Conservation (phyloP, 2,888 invertebrate genomes). For the Nomada ruficornis region DNA sequence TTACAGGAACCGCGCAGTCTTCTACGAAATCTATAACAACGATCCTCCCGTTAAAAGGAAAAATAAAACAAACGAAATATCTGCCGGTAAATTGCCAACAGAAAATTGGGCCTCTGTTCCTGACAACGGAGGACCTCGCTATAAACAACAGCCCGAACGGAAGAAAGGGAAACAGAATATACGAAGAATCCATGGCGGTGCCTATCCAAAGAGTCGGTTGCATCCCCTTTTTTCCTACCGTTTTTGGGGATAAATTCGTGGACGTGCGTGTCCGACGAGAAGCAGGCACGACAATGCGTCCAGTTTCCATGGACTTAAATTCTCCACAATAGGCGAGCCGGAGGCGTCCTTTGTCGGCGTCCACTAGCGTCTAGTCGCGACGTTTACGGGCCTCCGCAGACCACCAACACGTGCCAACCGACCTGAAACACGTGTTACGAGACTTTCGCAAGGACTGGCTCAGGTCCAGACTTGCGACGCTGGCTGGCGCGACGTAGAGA, state of each 20-base stretch:
- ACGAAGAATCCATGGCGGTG: constrained; percentile 16
- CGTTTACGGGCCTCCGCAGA: constrained; percentile 67
- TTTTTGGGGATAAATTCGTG: constrained; percentile 66
- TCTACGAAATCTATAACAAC: too few relatives aligned
- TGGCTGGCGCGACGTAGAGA: constrained; percentile 24
- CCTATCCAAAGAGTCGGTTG: constrained; percentile 21
- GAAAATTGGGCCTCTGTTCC: neutral
- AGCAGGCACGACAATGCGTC: constrained; percentile 73
- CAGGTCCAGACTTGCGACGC: constrained; percentile 43
- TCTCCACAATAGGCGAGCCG: constrained; percentile 71
- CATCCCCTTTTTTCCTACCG: constrained; percentile 42
- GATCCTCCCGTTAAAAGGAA: neutral
- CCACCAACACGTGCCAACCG: constrained; percentile 77
- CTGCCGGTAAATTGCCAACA: neutral
- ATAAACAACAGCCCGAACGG: neutral
- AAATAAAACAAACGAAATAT: neutral
- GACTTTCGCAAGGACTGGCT: constrained; percentile 71
- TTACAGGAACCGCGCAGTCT: too few relatives aligned
- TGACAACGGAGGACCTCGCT: neutral
- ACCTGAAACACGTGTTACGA: constrained; percentile 72
- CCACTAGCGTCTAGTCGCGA: constrained; percentile 61
- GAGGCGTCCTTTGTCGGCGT: constrained; percentile 74
- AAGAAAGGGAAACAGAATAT: neutral
- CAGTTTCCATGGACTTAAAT: constrained; percentile 72
- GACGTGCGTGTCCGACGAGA: constrained; percentile 75